phyloP scores from a whole-genome alignment of 2,888 invertebrate genomes.

The Stenodema calcarata region DNA sequence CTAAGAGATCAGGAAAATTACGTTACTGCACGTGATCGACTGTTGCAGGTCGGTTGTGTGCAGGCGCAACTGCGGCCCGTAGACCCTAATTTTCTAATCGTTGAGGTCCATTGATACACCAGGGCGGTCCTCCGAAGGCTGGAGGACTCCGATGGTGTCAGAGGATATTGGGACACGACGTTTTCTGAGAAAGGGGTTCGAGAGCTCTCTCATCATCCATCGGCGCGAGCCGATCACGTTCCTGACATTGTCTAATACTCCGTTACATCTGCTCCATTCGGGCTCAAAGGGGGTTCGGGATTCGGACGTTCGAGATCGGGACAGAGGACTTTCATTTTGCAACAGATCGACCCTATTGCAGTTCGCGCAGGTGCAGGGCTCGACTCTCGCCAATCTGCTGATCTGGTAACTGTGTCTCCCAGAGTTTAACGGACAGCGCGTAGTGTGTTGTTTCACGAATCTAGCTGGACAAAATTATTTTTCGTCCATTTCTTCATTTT shows the following conservation, averaged over 20 bases:
- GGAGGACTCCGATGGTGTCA: background rate
- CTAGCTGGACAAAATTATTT: no score
- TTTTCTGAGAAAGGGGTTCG: background rate
- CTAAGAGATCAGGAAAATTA: no score
- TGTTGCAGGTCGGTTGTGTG: no score
- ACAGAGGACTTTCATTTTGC: background rate
- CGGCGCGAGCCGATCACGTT: background rate
- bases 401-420: no score
- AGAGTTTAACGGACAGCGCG: no score
- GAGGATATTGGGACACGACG: background rate
- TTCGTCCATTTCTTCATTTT: no score
- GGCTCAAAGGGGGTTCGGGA: background rate
- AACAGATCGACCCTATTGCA: background rate
- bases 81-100: background rate
- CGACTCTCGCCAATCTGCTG: background rate
- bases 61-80: no score
- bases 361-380: background rate
- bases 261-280: background rate
- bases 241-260: slow-evolving; percentile 2
- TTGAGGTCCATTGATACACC: background rate
- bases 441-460: no score
- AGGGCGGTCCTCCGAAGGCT: background rate
- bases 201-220: background rate
- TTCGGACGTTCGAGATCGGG: background rate
- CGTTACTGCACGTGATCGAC: no score